Evolutionary conservation across 2,113 vertebrate species (phyloP).

Genomic region (Podocnemis expansa): DNA sequence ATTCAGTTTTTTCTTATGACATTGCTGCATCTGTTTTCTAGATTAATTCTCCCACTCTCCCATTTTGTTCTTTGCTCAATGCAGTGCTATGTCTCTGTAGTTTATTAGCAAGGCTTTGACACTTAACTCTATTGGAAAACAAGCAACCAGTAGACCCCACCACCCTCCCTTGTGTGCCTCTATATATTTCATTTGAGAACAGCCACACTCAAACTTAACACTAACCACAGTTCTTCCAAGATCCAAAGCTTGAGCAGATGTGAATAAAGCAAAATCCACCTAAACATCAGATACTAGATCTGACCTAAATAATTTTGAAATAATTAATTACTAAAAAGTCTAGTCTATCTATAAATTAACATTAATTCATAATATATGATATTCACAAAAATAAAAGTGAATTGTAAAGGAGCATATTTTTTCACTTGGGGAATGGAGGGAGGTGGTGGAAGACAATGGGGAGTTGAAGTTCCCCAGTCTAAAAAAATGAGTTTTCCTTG

Average conservation of each 20-base stretch:
- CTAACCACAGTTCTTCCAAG: accelerated
- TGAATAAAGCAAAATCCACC: neutral
- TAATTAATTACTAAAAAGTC: neutral
- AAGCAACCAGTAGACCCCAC: neutral
- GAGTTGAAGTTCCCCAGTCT: neutral
- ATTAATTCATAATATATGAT: neutral
- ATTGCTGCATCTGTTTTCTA: neutral
- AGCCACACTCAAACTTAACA: neutral
- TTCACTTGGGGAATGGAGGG: neutral
- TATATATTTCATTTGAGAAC: neutral
- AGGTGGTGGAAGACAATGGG: neutral
- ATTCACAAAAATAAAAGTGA: neutral
- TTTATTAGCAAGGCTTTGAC: neutral
- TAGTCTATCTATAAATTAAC: neutral
- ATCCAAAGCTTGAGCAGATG: neutral
- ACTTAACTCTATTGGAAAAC: neutral
- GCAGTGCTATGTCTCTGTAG: neutral
- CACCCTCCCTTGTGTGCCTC: neutral
- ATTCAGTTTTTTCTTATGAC: neutral
- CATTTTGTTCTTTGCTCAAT: neutral
- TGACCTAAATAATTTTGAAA: accelerated
- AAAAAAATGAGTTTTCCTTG: neutral
- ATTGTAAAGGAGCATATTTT: neutral
- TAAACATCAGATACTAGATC: neutral
- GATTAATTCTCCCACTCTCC: neutral